Base-by-base conservation (phyloP, 2,113 vertebrate species). In the Tamias sibiricus region DNA sequence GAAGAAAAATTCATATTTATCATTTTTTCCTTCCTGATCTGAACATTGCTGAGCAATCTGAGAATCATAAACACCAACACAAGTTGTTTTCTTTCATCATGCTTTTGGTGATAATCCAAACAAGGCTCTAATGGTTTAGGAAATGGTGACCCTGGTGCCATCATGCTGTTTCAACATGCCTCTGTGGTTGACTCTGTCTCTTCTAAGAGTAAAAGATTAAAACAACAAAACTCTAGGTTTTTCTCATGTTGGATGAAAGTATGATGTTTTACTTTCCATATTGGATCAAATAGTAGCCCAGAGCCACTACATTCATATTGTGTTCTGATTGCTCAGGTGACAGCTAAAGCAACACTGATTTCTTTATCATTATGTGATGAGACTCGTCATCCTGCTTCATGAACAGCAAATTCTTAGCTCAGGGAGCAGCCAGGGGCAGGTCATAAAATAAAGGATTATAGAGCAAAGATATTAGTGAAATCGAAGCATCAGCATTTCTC, bases 401-500 rank as follows among this genome's bases (percentile, higher is more conserved):
- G 97, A 98, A 97, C 96, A 98, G 95, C 91, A 96, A 88, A 97
- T 97, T 98, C 97, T 97, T 98, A 98, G 97, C 98, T 98, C 90
- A 97, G 97, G 97, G 97, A 98, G 97, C 98, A 98, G 96, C 98
- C 94, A 77, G 98, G 98, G 98, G 98, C 97, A 98, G 96, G 87
- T 96, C 94, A 98, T 98, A 98, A 98, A 98, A 97, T 98, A 98
- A 98, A 98, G 94, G 97, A 98, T 98, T 98, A 98, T 95, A 98
- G 90, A 98, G 94, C 95, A 87, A 90, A 95, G 97, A 98, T 98
- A 98, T 98, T 98, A 98, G 96, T 87, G 97, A 97, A 98, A 98
- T 96, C 96, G 97, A 97, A 95, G 97, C 97, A 95, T 99, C 98
- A 98, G 98, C 98, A 98, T 95, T 98, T 98, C 95, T 98, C 98